A percentile compares a stretch with the other conserved stretches of the same genome.
phyloP scores from a whole-genome alignment of 2,113 vertebrate genomes.

The Steatornis caripensis region DNA sequence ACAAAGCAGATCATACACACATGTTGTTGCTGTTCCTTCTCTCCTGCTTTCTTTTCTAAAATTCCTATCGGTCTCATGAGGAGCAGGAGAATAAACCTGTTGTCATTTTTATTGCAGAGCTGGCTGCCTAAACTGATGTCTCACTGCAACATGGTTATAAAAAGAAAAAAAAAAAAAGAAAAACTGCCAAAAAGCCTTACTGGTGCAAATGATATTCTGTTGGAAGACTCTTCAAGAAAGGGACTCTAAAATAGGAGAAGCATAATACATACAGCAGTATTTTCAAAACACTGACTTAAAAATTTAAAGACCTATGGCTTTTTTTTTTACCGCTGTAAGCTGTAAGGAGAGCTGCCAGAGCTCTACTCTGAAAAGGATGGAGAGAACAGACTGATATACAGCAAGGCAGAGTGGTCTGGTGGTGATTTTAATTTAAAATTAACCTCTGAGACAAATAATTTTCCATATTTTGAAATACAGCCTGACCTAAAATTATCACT shows the following conservation, averaged over 20 bases:
- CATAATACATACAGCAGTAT: conserved; percentile 52
- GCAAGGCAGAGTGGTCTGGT: background rate
- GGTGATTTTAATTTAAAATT: background rate
- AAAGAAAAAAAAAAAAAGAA: conserved; percentile 44
- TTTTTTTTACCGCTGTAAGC: background rate
- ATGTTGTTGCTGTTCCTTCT: conserved; percentile 34
- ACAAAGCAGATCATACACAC: background rate
- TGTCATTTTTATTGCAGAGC: conserved; percentile 63
- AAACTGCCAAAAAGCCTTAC: conserved; percentile 53
- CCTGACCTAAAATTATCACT: background rate
- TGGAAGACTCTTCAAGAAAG: conserved; percentile 57
- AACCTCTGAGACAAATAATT: background rate
- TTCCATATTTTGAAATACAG: background rate
- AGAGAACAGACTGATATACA: background rate
- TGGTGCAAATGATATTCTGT: conserved; percentile 65
- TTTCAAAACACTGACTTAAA: conserved; percentile 54
- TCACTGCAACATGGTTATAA: conserved; percentile 57
- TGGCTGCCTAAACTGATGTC: conserved; percentile 64
- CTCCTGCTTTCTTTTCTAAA: conserved; percentile 58
- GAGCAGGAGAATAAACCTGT: conserved; percentile 57
- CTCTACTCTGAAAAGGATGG: background rate
- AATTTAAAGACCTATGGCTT: conserved; percentile 45
- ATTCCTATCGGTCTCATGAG: conserved; percentile 57
- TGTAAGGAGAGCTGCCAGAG: background rate
- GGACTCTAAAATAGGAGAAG: conserved; percentile 50